A percentile compares a stretch with the other conserved stretches of the same genome.
Conservation (phyloP, 2,113 vertebrate species). For the Synchiropus splendidus region DNA sequence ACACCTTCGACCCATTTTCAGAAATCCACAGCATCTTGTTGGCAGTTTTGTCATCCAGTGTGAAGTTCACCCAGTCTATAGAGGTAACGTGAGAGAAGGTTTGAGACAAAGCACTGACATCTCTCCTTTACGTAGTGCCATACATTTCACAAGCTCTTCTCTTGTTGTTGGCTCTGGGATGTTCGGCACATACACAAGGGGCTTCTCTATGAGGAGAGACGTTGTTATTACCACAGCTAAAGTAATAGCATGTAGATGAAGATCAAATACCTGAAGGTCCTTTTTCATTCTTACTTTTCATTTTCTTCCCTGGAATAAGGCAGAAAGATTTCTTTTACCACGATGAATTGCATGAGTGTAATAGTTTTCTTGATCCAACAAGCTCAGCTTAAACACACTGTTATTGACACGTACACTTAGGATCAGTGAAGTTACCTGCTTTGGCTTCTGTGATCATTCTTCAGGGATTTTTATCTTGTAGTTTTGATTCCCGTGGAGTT, state of each 20-base stretch:
- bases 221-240: too few relatives aligned
- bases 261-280: constrained; percentile 23
- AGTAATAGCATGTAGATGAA: too few relatives aligned
- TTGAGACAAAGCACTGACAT: neutral
- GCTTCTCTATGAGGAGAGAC: constrained; percentile 22
- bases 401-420: too few relatives aligned
- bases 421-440: constrained; percentile 27
- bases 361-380: too few relatives aligned
- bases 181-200: constrained; percentile 26
- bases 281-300: constrained; percentile 15
- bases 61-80: constrained; percentile 45
- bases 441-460: constrained; percentile 9
- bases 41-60: constrained; percentile 49
- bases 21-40: constrained; percentile 52
- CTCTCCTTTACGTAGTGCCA: too few relatives aligned
- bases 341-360: too few relatives aligned
- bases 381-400: too few relatives aligned
- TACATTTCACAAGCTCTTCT: constrained; percentile 45
- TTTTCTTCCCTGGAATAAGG: constrained; percentile 20
- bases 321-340: too few relatives aligned
- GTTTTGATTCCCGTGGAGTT: neutral
- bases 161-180: constrained; percentile 43
- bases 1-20: constrained; percentile 26
- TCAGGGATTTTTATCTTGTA: constrained; percentile 15
- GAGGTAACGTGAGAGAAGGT: neutral